Evolutionary conservation across 2,888 invertebrate species (phyloP).

Genomic region (Venusia cambrica): DNA sequence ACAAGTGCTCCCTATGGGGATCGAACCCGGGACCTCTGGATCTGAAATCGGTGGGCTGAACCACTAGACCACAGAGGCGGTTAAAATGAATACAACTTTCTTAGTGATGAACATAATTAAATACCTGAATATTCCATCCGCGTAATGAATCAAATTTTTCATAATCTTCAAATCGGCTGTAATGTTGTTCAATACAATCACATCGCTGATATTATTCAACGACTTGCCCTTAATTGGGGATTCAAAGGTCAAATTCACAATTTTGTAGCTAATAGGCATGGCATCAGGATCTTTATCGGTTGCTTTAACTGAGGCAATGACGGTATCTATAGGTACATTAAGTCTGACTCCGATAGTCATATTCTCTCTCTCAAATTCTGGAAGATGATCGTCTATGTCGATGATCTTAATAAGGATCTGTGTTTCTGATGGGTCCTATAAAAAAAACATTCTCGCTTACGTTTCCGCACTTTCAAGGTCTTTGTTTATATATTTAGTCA

Average conservation of each 20-base stretch:
- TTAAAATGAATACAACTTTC: no score
- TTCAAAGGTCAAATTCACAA: slow-evolving; percentile 81
- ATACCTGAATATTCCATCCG: slow-evolving; percentile 85
- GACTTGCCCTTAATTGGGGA: slow-evolving; percentile 70
- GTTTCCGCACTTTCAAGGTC: no score
- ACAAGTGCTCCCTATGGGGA: no score
- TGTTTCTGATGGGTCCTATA: slow-evolving; percentile 85
- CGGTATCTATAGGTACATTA: slow-evolving; percentile 87
- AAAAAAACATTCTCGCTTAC: neutral
- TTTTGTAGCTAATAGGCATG: slow-evolving; percentile 82
- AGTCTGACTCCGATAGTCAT: slow-evolving; percentile 87
- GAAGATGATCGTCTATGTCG: slow-evolving; percentile 89
- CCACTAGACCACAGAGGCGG: no score
- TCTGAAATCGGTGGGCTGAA: no score
- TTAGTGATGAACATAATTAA: no score
- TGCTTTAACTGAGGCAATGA: slow-evolving; percentile 84
- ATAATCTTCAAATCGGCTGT: slow-evolving; percentile 87
- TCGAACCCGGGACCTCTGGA: no score
- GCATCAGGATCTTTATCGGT: slow-evolving; percentile 85
- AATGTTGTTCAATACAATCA: slow-evolving; percentile 83
- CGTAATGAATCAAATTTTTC: slow-evolving; percentile 83
- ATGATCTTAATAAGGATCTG: slow-evolving; percentile 83
- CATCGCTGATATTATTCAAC: slow-evolving; percentile 66
- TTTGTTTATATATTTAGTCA: no score
- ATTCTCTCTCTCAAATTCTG: slow-evolving; percentile 82